These are phyloP conservation scores for Leptopilina syphax DNA, from an alignment of 2,888 invertebrate species.

Conservation along the genomic window DNA sequence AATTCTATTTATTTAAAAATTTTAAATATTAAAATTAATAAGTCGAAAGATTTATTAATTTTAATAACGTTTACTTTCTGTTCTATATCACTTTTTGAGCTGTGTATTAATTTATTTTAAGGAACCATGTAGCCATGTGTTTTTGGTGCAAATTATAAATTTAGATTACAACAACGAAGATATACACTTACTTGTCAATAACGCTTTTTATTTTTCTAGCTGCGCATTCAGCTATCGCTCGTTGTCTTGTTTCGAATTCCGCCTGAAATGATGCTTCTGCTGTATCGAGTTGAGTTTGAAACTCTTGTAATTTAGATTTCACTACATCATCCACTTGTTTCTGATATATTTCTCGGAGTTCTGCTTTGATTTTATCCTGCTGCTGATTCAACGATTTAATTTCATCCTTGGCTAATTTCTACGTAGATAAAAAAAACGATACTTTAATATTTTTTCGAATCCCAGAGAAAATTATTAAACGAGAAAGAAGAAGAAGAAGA, in stretches of 20 bases:
- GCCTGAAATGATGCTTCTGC: conserved; percentile 83
- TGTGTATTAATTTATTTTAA: conserved; percentile 19
- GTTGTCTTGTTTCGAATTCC: conserved; percentile 83
- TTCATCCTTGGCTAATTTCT: conserved; percentile 77
- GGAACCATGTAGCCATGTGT: not conserved
- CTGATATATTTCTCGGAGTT: conserved; percentile 87
- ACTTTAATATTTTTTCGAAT: conserved; percentile 9
- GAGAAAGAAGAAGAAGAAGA: conserved; percentile 3
- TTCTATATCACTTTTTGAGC: too few species aligned
- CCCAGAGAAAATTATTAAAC: conserved; percentile 42
- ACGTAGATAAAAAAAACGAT: conserved; percentile 31
- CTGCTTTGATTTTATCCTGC: conserved; percentile 82
- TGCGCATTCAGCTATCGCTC: conserved; percentile 83
- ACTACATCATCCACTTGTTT: conserved; percentile 89
- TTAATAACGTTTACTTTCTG: too few species aligned
- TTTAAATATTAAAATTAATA: too few species aligned
- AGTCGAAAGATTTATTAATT: too few species aligned
- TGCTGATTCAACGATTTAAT: conserved; percentile 76
- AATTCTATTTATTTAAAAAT: too few species aligned
- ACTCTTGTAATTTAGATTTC: conserved; percentile 86
- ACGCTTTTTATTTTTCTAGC: conserved; percentile 86
- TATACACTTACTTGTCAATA: conserved; percentile 80
- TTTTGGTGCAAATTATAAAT: conserved; percentile 30
- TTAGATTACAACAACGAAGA: not conserved
- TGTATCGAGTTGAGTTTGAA: conserved; percentile 85